phyloP scores from a whole-genome alignment of 2,113 vertebrate species.

The Archocentrus centrarchus region DNA sequence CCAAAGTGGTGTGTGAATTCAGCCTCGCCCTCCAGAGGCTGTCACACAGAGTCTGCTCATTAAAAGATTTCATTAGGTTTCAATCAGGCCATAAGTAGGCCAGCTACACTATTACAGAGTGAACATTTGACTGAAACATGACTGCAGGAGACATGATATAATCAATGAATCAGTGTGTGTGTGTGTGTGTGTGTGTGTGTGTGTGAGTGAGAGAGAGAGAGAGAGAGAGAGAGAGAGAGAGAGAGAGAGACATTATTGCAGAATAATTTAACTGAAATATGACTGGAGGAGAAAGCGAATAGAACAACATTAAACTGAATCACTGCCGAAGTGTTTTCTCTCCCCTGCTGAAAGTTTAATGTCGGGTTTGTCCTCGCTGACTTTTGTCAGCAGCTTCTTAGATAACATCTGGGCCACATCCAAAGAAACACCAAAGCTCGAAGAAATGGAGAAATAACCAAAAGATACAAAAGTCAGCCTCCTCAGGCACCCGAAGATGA shows the following conservation, averaged over 20 bases:
- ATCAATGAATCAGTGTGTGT: constrained; percentile 60
- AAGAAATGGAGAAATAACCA: constrained; percentile 21
- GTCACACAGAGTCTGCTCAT: constrained; percentile 61
- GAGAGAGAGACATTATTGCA: constrained; percentile 26
- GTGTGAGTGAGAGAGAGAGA: not conserved
- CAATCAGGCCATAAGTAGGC: constrained; percentile 67
- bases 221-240: too few relatives aligned
- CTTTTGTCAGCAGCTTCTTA: constrained; percentile 31
- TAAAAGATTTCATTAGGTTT: constrained; percentile 75
- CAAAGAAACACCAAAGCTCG: not conserved
- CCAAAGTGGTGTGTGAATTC: constrained; percentile 23
- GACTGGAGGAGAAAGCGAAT: constrained; percentile 26
- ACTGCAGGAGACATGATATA: constrained; percentile 66
- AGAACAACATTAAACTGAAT: constrained; percentile 51
- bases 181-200: not conserved
- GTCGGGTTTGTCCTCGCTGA: constrained; percentile 26
- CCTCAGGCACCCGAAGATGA: not conserved
- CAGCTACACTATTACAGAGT: constrained; percentile 50
- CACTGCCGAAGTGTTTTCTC: constrained; percentile 36
- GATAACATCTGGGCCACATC: constrained; percentile 24
- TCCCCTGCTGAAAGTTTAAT: constrained; percentile 51
- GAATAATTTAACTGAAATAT: constrained; percentile 45
- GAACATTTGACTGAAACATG: constrained; percentile 66
- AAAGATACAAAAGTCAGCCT: not conserved
- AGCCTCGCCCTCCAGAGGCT: constrained; percentile 57